A percentile compares a stretch with the other conserved stretches of the same genome.
Conservation (phyloP, 1,140 invertebrate species). For the Chymomyza costata region DNA sequence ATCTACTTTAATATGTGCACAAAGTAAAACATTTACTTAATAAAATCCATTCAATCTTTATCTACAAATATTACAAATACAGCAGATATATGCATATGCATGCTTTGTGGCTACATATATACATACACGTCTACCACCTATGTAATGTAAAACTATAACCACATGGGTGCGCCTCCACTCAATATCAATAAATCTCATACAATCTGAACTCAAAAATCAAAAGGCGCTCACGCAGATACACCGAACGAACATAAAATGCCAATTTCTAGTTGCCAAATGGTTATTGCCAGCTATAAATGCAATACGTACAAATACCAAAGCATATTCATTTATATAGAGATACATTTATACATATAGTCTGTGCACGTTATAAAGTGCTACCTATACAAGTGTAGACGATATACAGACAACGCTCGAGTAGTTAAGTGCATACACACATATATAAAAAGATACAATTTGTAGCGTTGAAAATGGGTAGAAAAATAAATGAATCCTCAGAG, state of each 20-base stretch:
- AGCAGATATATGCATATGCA: no score
- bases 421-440: slow-evolving; percentile 3
- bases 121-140: no score
- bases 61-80: no score
- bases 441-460: slow-evolving; percentile 55
- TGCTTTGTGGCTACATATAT: no score
- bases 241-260: slow-evolving; percentile 62
- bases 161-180: slow-evolving; percentile 40
- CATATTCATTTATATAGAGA: slow-evolving; percentile 37
- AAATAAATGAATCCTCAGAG: slow-evolving; percentile 23
- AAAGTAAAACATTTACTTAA: no score
- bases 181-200: slow-evolving; percentile 64
- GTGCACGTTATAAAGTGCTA: no score
- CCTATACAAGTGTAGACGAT: no score
- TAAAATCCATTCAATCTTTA: slow-evolving; percentile 1
- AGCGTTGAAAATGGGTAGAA: slow-evolving; percentile 30
- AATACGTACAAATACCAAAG: slow-evolving; percentile 39
- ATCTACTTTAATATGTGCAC: no score
- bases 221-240: slow-evolving; percentile 35
- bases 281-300: slow-evolving; percentile 57
- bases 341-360: slow-evolving; percentile 21
- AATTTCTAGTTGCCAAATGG: slow-evolving; percentile 72
- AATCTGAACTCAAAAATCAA: slow-evolving; percentile 72
- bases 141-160: no score
- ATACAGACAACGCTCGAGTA: no score